A percentile compares a stretch with the other conserved stretches of the same genome.
phyloP scores from a whole-genome alignment of 2,888 invertebrate species.

The Dicranocentrus wangi region DNA sequence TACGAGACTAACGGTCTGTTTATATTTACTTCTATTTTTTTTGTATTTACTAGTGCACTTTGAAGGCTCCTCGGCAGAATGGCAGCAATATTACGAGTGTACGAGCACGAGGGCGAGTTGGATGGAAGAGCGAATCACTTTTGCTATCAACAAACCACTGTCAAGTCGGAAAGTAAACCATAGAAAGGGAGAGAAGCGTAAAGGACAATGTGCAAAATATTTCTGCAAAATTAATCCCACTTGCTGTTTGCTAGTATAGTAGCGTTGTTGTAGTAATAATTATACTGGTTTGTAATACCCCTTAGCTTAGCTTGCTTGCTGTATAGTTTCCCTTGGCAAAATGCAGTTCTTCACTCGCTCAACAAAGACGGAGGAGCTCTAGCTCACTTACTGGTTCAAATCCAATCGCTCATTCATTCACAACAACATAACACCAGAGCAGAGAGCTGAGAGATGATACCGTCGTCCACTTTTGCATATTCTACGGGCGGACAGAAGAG shows the following conservation, averaged over 20 bases:
- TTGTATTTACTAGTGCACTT: not conserved
- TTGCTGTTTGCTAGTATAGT: conserved; percentile 17
- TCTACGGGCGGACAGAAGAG: too few species aligned
- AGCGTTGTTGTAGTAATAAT: not conserved
- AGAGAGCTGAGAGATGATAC: not conserved
- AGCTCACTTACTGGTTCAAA: too few species aligned
- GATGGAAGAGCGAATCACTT: conserved; percentile 38
- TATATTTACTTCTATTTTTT: not conserved
- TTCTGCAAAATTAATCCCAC: conserved; percentile 25
- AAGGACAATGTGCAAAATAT: conserved; percentile 47
- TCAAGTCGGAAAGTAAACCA: conserved; percentile 41
- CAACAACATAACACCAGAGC: not conserved
- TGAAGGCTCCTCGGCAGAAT: not conserved
- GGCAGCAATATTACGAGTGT: not conserved
- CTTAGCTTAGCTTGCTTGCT: too few species aligned
- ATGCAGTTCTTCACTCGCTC: too few species aligned
- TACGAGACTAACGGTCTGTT: not conserved
- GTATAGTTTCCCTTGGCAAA: too few species aligned
- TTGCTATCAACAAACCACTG: conserved; percentile 44
- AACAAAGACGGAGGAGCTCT: too few species aligned
- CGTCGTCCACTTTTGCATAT: too few species aligned
- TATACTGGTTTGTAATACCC: too few species aligned
- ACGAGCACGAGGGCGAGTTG: not conserved
- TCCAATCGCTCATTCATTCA: not conserved
- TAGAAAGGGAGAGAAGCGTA: conserved; percentile 26